Evolutionary conservation across 2,888 invertebrate genomes (phyloP), one percentile per base, ranked within the genome.

Genomic region (Parasteatoda lunata): DNA sequence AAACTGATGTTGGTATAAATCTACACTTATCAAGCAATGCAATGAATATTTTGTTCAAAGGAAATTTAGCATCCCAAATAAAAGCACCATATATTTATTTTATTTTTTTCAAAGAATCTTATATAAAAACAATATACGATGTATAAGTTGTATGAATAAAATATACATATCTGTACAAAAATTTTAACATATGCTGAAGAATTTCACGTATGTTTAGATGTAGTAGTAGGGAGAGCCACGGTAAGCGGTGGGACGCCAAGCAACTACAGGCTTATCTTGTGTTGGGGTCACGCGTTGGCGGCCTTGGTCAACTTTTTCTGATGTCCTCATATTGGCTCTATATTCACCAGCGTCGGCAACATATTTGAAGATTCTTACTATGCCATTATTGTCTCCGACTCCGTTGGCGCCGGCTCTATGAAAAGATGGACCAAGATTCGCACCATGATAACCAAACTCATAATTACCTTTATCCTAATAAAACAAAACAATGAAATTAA

Each of bases 241-340:
- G 6, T 72, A 72, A 51, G 52, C 15, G 7, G 30, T 13, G 7
- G 77, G 77, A 51, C 64, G 72, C 0, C 73, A 73, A 30, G 47
- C 77, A 5, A 84, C 64, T 5, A 64, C 71, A 6, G 72, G 73
- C 48, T 77, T 69, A 3, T 59, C 30, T 64, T 81, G 64, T 13
- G 78, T 65, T 0, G 77, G 77, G 7, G 52, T 81, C 11, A 84
- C 88, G 13, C 80, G 85, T 59, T 89, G 82, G 71, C 77, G 88
- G 52, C 87, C 83, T 9, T 87, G 68, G n/a, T 54, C 70, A 2
- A 78, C 78, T 45, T 88, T 87, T 64, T 89, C 89, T 11, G 89
- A 89, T n/a, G 88, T 89, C 64, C 76, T 87, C 81, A 89, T 89
- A 72, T 89, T 88, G 75, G 89, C 89, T 73, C 85, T 77, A 84